phyloP scores from a whole-genome alignment of 2,113 vertebrate genomes.

The Calidris pygmaea region DNA sequence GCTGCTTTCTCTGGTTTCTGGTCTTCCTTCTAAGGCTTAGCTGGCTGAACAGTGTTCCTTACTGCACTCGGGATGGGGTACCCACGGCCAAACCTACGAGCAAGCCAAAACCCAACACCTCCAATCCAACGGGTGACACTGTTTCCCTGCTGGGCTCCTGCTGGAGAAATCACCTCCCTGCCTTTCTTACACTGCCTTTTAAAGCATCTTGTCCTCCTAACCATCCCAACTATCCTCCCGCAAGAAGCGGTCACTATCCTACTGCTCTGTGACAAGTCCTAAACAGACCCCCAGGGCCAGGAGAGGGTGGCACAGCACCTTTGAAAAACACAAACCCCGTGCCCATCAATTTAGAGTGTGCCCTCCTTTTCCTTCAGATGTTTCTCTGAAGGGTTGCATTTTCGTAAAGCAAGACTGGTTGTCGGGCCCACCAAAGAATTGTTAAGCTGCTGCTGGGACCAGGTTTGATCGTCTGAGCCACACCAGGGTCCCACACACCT shows the following conservation, averaged over 20 bases:
- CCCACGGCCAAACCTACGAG: not conserved
- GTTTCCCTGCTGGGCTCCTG: not conserved
- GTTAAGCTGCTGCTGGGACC: not conserved
- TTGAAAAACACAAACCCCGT: not conserved
- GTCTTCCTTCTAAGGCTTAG: not conserved
- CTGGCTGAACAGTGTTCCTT: not conserved
- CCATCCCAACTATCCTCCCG: not conserved
- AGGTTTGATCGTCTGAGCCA: not conserved
- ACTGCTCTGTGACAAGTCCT: not conserved
- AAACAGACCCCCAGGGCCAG: not conserved
- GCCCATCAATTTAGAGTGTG: not conserved
- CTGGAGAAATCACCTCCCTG: not conserved
- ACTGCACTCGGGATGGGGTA: not conserved
- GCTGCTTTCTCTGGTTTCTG: not conserved
- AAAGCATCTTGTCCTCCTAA: not conserved
- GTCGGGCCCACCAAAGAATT: not conserved
- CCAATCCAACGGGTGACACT: not conserved
- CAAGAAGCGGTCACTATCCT: not conserved
- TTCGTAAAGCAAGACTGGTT: not conserved
- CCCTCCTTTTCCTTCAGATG: not conserved
- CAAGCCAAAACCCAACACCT: not conserved
- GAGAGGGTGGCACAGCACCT: not conserved
- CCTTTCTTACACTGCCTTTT: not conserved
- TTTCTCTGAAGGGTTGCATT: not conserved
- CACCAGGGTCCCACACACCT: slow-evolving; percentile 63